Conservation (phyloP, 1,140 invertebrate genomes). For the Halyomorpha halys region DNA sequence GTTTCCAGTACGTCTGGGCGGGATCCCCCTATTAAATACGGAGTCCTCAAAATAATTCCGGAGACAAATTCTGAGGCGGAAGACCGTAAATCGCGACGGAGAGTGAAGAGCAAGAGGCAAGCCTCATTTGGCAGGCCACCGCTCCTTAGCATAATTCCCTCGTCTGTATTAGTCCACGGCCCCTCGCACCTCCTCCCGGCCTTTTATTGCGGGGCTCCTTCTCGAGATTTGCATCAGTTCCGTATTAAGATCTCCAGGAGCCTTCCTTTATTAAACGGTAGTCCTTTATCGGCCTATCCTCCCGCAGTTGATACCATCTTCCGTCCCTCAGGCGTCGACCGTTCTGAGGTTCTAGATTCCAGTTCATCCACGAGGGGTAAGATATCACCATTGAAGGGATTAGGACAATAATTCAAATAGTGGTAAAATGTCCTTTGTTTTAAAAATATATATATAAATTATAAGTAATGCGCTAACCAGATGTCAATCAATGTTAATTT, state of each 20-base stretch:
- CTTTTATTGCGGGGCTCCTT: neutral
- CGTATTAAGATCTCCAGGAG: neutral
- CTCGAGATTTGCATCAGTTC: neutral
- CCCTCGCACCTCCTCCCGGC: neutral
- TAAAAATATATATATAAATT: too few relatives aligned
- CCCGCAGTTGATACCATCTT: too few relatives aligned
- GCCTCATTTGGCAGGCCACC: slow-evolving; percentile 3
- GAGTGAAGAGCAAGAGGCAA: neutral
- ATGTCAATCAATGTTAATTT: too few relatives aligned
- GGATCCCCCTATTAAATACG: slow-evolving; percentile 5
- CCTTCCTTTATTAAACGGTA: too few relatives aligned
- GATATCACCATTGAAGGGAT: too few relatives aligned
- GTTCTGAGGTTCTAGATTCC: too few relatives aligned
- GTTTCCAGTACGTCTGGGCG: neutral
- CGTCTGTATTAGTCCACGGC: neutral
- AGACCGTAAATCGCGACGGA: neutral
- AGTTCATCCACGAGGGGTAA: too few relatives aligned
- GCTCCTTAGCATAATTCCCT: slow-evolving; percentile 8
- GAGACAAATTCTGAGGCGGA: slow-evolving; percentile 4
- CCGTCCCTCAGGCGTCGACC: too few relatives aligned
- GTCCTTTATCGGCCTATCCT: too few relatives aligned
- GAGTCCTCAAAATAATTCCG: slow-evolving; percentile 3
- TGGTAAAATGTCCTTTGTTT: too few relatives aligned
- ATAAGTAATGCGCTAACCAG: too few relatives aligned
- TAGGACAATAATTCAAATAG: too few relatives aligned